Conservation (phyloP, 2,113 vertebrate species). For the Eulemur rufifrons region DNA sequence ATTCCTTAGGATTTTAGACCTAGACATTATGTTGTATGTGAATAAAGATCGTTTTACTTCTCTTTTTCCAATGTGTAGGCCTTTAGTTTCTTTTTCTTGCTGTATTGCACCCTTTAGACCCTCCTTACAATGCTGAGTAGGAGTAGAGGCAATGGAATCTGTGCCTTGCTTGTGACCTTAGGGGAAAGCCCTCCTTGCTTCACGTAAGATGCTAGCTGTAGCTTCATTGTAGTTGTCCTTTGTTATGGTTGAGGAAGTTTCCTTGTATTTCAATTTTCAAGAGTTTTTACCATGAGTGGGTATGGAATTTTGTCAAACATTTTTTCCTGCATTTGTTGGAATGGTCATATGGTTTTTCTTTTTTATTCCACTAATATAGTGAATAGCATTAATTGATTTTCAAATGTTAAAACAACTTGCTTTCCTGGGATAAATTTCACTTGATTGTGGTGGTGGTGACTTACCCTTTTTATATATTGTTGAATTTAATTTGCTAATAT, state of each 20-base stretch:
- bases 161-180: not conserved
- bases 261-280: not conserved
- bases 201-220: not conserved
- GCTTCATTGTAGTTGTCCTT: not conserved
- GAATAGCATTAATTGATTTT: slow-evolving; percentile 5
- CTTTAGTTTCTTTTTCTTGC: not conserved
- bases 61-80: not conserved
- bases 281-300: not conserved
- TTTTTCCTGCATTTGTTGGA: not conserved
- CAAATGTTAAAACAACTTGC: not conserved
- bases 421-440: not conserved
- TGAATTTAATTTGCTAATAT: not conserved
- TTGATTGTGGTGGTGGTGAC: not conserved
- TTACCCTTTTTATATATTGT: not conserved
- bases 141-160: not conserved
- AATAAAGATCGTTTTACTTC: not conserved
- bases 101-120: not conserved
- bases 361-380: not conserved
- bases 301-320: not conserved
- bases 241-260: not conserved
- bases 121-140: too few relatives aligned
- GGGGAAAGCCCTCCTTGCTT: not conserved
- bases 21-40: not conserved
- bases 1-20: not conserved
- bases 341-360: not conserved